Conservation (phyloP, 2,797 vertebrate species). For the Coluber constrictor region DNA sequence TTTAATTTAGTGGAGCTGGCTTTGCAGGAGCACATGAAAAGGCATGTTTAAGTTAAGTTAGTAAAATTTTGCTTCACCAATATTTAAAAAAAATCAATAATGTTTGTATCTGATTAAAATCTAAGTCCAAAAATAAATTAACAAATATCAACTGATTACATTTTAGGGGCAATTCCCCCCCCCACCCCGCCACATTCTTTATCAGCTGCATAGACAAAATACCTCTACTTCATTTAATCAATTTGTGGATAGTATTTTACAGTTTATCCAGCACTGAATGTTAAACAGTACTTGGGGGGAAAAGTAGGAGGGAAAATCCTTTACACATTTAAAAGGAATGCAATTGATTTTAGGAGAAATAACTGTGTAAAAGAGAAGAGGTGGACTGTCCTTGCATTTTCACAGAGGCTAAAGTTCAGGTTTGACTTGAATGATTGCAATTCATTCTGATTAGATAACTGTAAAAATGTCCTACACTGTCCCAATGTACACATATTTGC, state of each 20-base stretch:
- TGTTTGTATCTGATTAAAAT: not conserved
- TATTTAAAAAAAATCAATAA: not conserved
- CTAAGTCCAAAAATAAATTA: not conserved
- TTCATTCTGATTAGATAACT: slow-evolving; percentile 39
- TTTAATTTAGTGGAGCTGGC: not conserved
- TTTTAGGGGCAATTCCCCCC: not conserved
- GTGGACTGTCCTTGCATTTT: slow-evolving; percentile 29
- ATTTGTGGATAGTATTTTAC: slow-evolving; percentile 1
- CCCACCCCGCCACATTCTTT: not conserved
- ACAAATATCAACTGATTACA: not conserved
- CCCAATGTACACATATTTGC: slow-evolving; percentile 7
- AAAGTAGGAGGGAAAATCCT: not conserved
- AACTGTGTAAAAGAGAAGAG: not conserved
- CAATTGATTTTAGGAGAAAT: slow-evolving; percentile 7
- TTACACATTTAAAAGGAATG: slow-evolving; percentile 15
- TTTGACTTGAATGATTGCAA: slow-evolving; percentile 43
- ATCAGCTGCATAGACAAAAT: not conserved
- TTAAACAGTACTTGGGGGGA: not conserved
- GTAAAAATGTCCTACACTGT: slow-evolving; percentile 36
- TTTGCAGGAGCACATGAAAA: not conserved
- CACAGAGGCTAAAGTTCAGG: slow-evolving; percentile 40
- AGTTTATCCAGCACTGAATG: not conserved
- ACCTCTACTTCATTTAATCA: not conserved
- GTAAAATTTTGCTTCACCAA: not conserved
- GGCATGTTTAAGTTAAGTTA: not conserved